Evolutionary conservation across 2,888 invertebrate genomes (phyloP).

Genomic region (Acanthosoma haemorrhoidale): DNA sequence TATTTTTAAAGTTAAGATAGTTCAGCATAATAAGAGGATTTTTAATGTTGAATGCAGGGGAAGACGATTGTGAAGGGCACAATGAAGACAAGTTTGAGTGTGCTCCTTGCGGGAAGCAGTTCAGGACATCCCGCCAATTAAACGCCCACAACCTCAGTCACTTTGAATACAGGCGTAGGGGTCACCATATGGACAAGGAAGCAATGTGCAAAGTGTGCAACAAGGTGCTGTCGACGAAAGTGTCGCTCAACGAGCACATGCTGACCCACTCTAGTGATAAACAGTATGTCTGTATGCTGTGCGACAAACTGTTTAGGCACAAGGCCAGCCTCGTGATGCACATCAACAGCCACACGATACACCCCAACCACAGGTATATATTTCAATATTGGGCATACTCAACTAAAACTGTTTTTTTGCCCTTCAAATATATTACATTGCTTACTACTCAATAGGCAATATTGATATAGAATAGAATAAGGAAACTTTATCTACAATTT

Average conservation of each 20-base stretch:
- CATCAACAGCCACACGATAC: constrained; percentile 21
- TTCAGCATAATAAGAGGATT: too few relatives aligned
- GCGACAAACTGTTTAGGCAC: constrained; percentile 44
- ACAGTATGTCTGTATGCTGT: constrained; percentile 45
- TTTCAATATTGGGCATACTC: too few relatives aligned
- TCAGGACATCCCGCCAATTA: constrained; percentile 32
- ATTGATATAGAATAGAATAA: too few relatives aligned
- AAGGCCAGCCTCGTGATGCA: constrained; percentile 29
- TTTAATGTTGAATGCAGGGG: constrained; percentile 2
- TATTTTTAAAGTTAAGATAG: too few relatives aligned
- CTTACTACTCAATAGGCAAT: too few relatives aligned
- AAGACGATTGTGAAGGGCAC: constrained; percentile 35
- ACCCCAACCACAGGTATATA: constrained; percentile 18
- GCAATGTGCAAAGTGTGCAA: constrained; percentile 43
- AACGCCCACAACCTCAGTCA: constrained; percentile 33
- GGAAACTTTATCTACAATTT: too few relatives aligned
- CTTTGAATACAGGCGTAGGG: constrained; percentile 25
- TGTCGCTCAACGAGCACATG: constrained; percentile 43
- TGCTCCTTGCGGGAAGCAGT: constrained; percentile 32
- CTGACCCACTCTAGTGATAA: constrained; percentile 46
- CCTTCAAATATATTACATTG: too few relatives aligned
- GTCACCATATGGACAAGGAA: constrained; percentile 13
- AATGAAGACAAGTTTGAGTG: constrained; percentile 32
- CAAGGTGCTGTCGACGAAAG: constrained; percentile 41
- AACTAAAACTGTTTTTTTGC: too few relatives aligned